Base-by-base conservation (phyloP, 2,113 vertebrate genomes). In the Ancistrus triradiatus region DNA sequence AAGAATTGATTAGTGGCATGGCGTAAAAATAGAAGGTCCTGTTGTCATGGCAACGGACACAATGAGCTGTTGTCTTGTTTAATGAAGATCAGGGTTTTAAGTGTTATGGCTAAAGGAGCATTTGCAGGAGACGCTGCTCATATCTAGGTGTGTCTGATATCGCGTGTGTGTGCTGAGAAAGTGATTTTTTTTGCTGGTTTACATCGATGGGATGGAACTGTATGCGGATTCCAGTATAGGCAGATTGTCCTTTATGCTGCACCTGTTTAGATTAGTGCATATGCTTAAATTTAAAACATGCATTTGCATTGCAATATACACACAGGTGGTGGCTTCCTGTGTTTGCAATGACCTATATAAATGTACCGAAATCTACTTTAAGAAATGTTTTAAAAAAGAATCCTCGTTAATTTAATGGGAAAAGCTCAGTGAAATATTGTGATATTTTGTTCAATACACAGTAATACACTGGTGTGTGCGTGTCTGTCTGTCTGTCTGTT, bases 11-110 rank as follows among this genome's bases (percentile, higher is more conserved):
- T 89, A 89, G 85, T 82, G 79, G 83, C 80, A 83, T 43, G 46
- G 83, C 84, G 85, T 87, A 88, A 89, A 89, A 89, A 88, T 89
- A 89, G 86, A 87, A 72, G 74, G 68, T 83, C 79, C 64, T 60
- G 84, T 89, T 86, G 85, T 88, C 86, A 87, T 87, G 75, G 85
- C 80, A 85, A 89, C 85, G 66, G 69, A 77, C 81, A 87, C 83
- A 87, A 87, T 86, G 85, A 87, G 80, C 85, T 85, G 88, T 87
- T 89, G 83, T 89, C 83, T 84, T 71, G 77, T 87, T 86, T 85
- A 87, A 85, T 88, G 81, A 89, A 85, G 80, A 83, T 77, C 77
- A 57, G 74, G 73, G 68, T 73, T 79, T 86, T 77, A 79, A 80
- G 76, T 77, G 75, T 80, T 72, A 70, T 74, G 59, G 71, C 65